These are phyloP conservation scores for Okapia johnstoni DNA, from an alignment of 2,113 vertebrate species.

Conservation along the genomic window DNA sequence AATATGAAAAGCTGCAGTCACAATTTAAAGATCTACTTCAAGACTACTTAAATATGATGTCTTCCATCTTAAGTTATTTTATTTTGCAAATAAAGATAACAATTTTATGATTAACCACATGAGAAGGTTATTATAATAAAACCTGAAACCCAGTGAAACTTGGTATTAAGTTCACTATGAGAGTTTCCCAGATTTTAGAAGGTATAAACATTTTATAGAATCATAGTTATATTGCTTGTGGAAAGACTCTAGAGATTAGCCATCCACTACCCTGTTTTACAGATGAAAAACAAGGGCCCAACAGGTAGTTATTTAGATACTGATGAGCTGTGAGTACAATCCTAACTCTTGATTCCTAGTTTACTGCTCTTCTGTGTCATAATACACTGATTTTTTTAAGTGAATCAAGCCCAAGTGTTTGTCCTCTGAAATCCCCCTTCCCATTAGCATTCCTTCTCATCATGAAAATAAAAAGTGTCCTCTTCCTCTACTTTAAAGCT, in stretches of 20 bases:
- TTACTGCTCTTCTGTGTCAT: not conserved
- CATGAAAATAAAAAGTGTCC: slow-evolving; percentile 4
- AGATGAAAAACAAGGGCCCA: not conserved
- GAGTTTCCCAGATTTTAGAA: not conserved
- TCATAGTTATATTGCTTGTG: not conserved
- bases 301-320: not conserved
- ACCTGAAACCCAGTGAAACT: not conserved
- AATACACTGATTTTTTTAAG: not conserved
- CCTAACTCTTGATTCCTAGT: not conserved
- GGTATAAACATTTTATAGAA: not conserved
- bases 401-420: not conserved
- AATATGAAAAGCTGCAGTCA: not conserved
- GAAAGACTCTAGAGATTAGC: not conserved
- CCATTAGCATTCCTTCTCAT: not conserved
- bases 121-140: not conserved
- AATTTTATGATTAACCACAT: not conserved
- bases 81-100: not conserved
- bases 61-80: slow-evolving; percentile 5
- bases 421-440: not conserved
- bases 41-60: not conserved
- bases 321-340: not conserved
- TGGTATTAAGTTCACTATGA: not conserved
- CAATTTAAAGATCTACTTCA: not conserved
- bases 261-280: not conserved
- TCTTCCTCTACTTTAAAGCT: not conserved